A percentile compares a stretch with the other conserved stretches of the same genome.
Conservation (phyloP, 2,888 invertebrate species). For the Rotaria macrura region DNA sequence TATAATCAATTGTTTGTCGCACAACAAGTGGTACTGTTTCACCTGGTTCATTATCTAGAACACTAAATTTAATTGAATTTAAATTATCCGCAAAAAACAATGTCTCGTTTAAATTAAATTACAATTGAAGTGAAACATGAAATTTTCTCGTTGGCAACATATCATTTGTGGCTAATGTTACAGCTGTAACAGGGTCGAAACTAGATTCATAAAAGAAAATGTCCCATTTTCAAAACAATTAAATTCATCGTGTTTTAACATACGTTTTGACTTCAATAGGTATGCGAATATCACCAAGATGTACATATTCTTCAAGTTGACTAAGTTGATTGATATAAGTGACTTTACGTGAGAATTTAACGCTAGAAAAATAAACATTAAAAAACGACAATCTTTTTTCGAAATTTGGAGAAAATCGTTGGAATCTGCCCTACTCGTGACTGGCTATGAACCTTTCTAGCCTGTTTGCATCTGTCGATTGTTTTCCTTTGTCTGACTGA, state of each 20-base stretch:
- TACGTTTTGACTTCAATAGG: slow-evolving; percentile 79
- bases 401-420: too few species aligned
- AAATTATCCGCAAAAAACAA: background rate
- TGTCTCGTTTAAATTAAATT: background rate
- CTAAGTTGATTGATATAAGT: slow-evolving; percentile 90
- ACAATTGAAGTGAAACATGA: background rate
- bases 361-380: slow-evolving; percentile 57
- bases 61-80: background rate
- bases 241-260: slow-evolving; percentile 50
- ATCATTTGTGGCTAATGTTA: background rate
- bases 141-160: background rate
- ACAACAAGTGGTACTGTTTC: background rate
- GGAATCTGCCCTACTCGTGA: too few species aligned
- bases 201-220: background rate
- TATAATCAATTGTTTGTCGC: background rate
- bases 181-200: background rate
- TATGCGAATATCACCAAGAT: slow-evolving; percentile 77
- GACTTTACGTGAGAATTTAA: slow-evolving; percentile 92
- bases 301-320: slow-evolving; percentile 75
- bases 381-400: too few species aligned
- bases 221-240: background rate
- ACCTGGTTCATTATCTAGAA: background rate
- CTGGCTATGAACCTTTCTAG: too few species aligned
- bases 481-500: too few species aligned
- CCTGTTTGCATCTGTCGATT: too few species aligned